Evolutionary conservation across 92 coral and sea anemone genomes (phyloP).

Genomic region (Porites lobata): DNA sequence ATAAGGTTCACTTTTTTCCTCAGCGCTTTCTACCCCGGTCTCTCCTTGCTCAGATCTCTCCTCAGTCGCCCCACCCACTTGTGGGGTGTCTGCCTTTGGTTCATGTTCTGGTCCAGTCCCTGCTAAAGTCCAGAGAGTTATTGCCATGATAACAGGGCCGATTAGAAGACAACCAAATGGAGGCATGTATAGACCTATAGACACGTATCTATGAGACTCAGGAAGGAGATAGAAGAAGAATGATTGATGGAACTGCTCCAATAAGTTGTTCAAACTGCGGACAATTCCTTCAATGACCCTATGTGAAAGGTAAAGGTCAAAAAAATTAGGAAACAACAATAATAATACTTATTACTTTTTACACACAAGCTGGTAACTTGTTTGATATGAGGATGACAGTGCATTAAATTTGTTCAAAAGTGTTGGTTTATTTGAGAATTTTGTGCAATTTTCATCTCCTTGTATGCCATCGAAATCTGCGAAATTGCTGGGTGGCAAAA

Average conservation of each 20-base stretch:
- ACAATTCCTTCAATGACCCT: slow-evolving; percentile 95
- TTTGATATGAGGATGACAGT: too few species aligned
- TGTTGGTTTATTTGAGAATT: too few species aligned
- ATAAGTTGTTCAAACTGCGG: slow-evolving; percentile 92
- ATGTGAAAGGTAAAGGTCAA: neutral
- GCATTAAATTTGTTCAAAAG: too few species aligned
- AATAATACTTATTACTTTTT: neutral
- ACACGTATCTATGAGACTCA: slow-evolving; percentile 88
- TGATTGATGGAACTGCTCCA: slow-evolving; percentile 98
- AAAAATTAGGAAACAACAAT: neutral
- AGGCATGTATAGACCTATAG: slow-evolving; percentile 99
- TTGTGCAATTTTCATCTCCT: too few species aligned
- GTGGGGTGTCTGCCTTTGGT: slow-evolving; percentile 20
- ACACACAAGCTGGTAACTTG: too few species aligned
- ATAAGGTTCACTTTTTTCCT: neutral
- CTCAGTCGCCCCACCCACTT: slow-evolving; percentile 19
- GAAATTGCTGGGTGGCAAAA: too few species aligned
- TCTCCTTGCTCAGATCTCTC: neutral
- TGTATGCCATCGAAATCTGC: too few species aligned
- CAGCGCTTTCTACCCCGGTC: neutral
- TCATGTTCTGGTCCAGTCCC: slow-evolving; percentile 50
- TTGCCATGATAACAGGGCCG: slow-evolving; percentile 87
- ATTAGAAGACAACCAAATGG: slow-evolving; percentile 92
- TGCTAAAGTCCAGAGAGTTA: slow-evolving; percentile 82
- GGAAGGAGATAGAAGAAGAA: slow-evolving; percentile 97